Evolutionary conservation across 2,113 vertebrate species (phyloP), one percentile per base, ranked within the genome.

Genomic region (Crocuta crocuta): DNA sequence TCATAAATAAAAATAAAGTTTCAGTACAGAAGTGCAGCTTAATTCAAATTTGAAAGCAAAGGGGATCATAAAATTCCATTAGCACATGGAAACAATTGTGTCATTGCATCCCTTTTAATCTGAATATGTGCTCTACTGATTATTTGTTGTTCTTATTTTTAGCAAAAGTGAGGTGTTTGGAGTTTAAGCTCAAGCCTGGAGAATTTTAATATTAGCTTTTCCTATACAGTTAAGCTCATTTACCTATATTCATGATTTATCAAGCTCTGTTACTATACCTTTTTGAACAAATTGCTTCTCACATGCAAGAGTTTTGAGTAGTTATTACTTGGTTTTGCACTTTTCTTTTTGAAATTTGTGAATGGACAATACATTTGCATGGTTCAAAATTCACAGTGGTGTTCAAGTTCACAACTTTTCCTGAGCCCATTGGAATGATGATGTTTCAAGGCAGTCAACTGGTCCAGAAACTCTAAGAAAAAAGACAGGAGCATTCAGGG

Each of bases 1-100:
- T 91, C 71, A 83, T 95, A 97, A 97, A 97, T 95, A 97, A 97
- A 94, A 93, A 45, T 82, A 39, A 93, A 76, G 21, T 71, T 89
- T 93, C 31, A 33, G 43, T 53, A 70, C 4, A 10, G 43, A 89
- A 94, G 31, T 95, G 28, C 2, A 87, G 53, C 33, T 93, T 92
- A 82, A 85, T 89, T 93, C 93, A 92, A 70, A 93, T 83, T 21
- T 71, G 35, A 89, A 87, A 97, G 73, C 39, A 93, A 43, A 63
- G 43, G 26, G 10, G 4, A 83, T 95, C 39, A 85, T 97, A 91
- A 97, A 97, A 93, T 94, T 83, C 66, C 58, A 73, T 74, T 94
- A 82, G 48, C 23, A 89, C 43, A 9, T 81, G 23, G 61, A 89
- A 97, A 93, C 66, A 81, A 82, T 85, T 87, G 55, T 88, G 71